A percentile compares a stretch with the other conserved stretches of the same genome.
Evolutionary conservation across 37 sponge, comb jelly and placozoan genomes (phyloP).

Genomic region (Spongilla lacustris): DNA sequence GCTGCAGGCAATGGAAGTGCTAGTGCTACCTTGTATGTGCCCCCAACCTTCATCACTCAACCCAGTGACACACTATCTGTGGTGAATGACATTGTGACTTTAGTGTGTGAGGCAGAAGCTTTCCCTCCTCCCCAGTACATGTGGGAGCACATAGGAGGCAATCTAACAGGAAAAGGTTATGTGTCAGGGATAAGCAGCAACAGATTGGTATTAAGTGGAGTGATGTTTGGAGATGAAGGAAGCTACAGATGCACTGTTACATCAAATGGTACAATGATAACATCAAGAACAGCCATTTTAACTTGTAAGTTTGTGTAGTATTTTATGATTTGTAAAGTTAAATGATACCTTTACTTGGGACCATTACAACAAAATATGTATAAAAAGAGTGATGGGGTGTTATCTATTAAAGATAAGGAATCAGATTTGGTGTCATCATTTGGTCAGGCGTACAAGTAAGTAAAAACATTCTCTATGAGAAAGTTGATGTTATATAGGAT

Average conservation of each 20-base stretch:
- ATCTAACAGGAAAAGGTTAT: background rate
- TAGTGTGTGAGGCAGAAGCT: conserved; percentile 39
- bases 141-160: conserved; percentile 36
- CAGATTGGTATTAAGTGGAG: background rate
- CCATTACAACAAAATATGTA: too few relatives aligned
- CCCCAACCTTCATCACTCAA: conserved; percentile 17
- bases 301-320: background rate
- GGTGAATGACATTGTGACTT: background rate
- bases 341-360: too few relatives aligned
- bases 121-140: conserved; percentile 28
- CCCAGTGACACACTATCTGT: conserved; percentile 16
- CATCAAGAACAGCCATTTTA: background rate
- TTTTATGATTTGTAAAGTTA: too few relatives aligned
- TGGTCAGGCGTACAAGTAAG: too few relatives aligned
- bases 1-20: conserved; percentile 48
- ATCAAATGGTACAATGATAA: background rate
- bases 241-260: conserved; percentile 17
- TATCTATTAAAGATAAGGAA: too few relatives aligned
- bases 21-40: conserved; percentile 15
- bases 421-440: too few relatives aligned
- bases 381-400: too few relatives aligned
- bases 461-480: too few relatives aligned
- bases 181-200: background rate
- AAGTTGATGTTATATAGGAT: too few relatives aligned
- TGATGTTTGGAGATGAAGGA: conserved; percentile 38